Percentiles rank a stretch among this genome's conserved stretches.
phyloP scores from a whole-genome alignment of 2,888 invertebrate genomes.

The Cordilura impudica region DNA sequence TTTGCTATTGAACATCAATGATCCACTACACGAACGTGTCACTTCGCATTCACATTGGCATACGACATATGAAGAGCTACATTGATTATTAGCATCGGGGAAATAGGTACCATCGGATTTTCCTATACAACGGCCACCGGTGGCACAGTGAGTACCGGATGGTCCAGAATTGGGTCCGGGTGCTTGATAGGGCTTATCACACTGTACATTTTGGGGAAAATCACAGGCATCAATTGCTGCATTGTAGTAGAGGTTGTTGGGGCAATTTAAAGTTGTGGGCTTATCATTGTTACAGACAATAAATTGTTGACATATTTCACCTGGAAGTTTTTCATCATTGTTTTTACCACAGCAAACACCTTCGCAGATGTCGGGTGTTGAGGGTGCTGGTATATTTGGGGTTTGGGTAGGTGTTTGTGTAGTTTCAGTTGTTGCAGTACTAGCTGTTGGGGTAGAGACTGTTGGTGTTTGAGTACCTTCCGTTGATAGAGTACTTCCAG shows the following conservation, averaged over 20 bases:
- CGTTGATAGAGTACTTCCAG: too few relatives aligned
- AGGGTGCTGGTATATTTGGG: slow-evolving; percentile 19
- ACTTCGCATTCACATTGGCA: slow-evolving; percentile 73
- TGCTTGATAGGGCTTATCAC: slow-evolving; percentile 65
- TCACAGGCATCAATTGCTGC: slow-evolving; percentile 63
- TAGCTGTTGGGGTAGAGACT: background rate
- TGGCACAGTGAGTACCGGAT: slow-evolving; percentile 69
- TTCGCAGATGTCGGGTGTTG: slow-evolving; percentile 31
- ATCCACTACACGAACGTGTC: slow-evolving; percentile 57
- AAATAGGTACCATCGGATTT: slow-evolving; percentile 64
- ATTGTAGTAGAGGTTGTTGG: slow-evolving; percentile 68
- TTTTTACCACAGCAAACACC: slow-evolving; percentile 47
- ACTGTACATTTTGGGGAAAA: slow-evolving; percentile 67
- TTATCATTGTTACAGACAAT: slow-evolving; percentile 61
- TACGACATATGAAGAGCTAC: slow-evolving; percentile 64
- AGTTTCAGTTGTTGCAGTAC: background rate
- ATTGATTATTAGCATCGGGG: slow-evolving; percentile 13
- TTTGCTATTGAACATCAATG: slow-evolving; percentile 64
- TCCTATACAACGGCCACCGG: slow-evolving; percentile 66
- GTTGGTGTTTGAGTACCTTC: too few relatives aligned
- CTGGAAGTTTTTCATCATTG: slow-evolving; percentile 34
- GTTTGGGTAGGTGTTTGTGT: background rate
- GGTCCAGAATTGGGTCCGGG: slow-evolving; percentile 72
- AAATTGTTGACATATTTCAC: slow-evolving; percentile 62
- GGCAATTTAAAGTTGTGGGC: slow-evolving; percentile 60